Base-by-base conservation (phyloP, 2,797 vertebrate species). In the Lateolabrax maculatus region DNA sequence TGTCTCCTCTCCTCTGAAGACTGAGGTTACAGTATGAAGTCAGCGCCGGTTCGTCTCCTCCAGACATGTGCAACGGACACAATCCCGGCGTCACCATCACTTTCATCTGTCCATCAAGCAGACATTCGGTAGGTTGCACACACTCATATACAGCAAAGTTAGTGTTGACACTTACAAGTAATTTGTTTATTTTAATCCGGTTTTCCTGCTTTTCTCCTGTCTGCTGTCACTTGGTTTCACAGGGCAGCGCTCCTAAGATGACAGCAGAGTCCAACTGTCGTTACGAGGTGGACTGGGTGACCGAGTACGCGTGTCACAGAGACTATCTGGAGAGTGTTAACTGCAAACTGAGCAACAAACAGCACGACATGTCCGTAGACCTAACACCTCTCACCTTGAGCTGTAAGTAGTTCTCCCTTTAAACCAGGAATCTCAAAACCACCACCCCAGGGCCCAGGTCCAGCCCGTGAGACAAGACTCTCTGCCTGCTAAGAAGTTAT, bases 261-360 rank as follows among this genome's bases (percentile, higher is more conserved):
- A 97, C 96, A 0, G 97, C 97, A 0, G 95, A 93, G 61, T 88
- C 89, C 2, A 97, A 98, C 90, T 99, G 98, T 76, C 97, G 97
- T 0, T 99, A 96, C 31, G 98, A 99, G 92, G 83, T 99, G 27
- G 96, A 97, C 85, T 99, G 98, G 98, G 91, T 97, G 88, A 99
- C 98, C 0, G 98, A 99, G 61, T 98, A 98, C 9, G 98, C 98
- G n/a, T 99, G 98, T 79, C 97, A 98, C 92, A 92, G 96, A 71
- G 98, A 98, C 82, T 99, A 99, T 72, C 87, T 99, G 90, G 97
- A 99, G 89, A 99, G 97, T 41, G 63, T 86, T 2, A 86, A 0
- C 79, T 99, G 98, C 87, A 87, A 65, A 62, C 91, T 99, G 76
- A 97, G 90, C 90, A 96, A 87, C 18, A 53, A 92, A 4, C 97